These are phyloP conservation scores for Mantis religiosa DNA, from an alignment of 2,888 invertebrate genomes.

Conservation along the genomic window DNA sequence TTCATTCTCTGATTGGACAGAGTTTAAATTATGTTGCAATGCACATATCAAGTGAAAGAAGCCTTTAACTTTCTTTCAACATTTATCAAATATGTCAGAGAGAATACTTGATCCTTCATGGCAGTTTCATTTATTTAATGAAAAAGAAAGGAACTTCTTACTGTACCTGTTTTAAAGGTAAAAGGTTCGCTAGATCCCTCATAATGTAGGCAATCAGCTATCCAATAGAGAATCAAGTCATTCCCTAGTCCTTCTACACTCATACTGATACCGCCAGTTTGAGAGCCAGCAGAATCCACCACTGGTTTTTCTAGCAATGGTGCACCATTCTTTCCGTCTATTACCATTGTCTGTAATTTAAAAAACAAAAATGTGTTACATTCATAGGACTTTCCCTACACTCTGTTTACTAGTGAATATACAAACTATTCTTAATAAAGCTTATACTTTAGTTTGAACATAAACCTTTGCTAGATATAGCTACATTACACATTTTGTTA, in stretches of 20 bases:
- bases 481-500: no score
- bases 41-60: not conserved
- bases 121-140: not conserved
- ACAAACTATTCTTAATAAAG: no score
- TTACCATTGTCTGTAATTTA: conserved; percentile 34
- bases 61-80: not conserved
- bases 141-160: not conserved
- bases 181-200: conserved; percentile 45
- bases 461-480: no score
- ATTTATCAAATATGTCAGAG: not conserved
- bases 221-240: conserved; percentile 76
- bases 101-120: not conserved
- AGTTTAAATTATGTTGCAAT: not conserved
- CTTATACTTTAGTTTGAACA: no score
- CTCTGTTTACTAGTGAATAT: no score
- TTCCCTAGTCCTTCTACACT: conserved; percentile 61
- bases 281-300: conserved; percentile 57
- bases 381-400: no score
- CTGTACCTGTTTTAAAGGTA: conserved; percentile 30
- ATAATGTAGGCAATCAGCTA: conserved; percentile 59
- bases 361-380: not conserved
- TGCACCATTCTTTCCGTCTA: conserved; percentile 58
- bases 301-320: conserved; percentile 56
- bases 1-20: no score
- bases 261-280: conserved; percentile 56